Evolutionary conservation across 2,888 invertebrate genomes (phyloP).

Genomic region (Pyrochroa serraticornis): DNA sequence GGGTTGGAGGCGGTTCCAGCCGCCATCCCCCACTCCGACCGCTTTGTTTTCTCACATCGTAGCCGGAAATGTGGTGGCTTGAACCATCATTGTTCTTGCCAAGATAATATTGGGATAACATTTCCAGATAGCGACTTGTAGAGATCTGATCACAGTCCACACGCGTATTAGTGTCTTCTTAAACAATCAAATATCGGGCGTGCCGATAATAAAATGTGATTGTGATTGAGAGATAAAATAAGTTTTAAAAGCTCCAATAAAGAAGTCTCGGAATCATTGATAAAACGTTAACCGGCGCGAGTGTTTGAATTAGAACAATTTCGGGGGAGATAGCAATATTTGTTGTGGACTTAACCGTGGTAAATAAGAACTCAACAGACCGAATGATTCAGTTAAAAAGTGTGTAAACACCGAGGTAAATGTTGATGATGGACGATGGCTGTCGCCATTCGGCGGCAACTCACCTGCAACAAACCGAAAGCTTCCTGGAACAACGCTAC

Average conservation of each 20-base stretch:
- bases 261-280: not conserved
- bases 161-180: slow-evolving; percentile 15
- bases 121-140: slow-evolving; percentile 51
- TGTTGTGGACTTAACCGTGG: slow-evolving; percentile 20
- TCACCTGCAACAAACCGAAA: slow-evolving; percentile 42
- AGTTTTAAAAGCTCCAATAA: slow-evolving; percentile 32
- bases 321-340: slow-evolving; percentile 22
- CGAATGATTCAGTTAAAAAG: slow-evolving; percentile 25
- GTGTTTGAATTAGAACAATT: slow-evolving; percentile 14
- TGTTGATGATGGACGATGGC: slow-evolving; percentile 53
- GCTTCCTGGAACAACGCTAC: slow-evolving; percentile 45
- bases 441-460: slow-evolving; percentile 46
- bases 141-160: slow-evolving; percentile 40
- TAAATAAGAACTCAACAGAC: slow-evolving; percentile 15
- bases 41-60: slow-evolving; percentile 58
- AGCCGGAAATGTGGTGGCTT: slow-evolving; percentile 60
- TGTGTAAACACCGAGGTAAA: slow-evolving; percentile 24
- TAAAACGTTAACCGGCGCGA: slow-evolving; percentile 5
- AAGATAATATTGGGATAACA: slow-evolving; percentile 60
- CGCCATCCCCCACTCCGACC: slow-evolving; percentile 51
- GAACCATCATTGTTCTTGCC: slow-evolving; percentile 60
- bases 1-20: slow-evolving; percentile 52
- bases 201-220: slow-evolving; percentile 19
- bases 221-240: slow-evolving; percentile 30
- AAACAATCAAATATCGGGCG: slow-evolving; percentile 11